Percentiles rank a stretch among this genome's conserved stretches.
Evolutionary conservation across 2,797 vertebrate genomes (phyloP).

Genomic region (Gallirallus australis): DNA sequence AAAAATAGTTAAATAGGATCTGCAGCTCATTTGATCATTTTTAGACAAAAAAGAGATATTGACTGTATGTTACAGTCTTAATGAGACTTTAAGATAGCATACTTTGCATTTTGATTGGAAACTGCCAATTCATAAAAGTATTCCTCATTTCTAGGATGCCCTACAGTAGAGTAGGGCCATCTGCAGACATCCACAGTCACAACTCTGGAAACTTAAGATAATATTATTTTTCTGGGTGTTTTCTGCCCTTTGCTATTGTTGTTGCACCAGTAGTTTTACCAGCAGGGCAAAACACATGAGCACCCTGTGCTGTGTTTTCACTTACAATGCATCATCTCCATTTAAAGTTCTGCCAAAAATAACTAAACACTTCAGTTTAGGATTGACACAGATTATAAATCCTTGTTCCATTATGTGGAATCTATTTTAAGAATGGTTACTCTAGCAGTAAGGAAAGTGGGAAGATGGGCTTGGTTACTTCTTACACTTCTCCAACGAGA

Average conservation of each 20-base stretch:
- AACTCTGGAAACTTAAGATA: background rate
- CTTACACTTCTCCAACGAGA: background rate
- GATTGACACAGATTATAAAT: background rate
- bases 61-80: background rate
- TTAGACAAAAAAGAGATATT: background rate
- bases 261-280: background rate
- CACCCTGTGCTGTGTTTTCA: background rate
- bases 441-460: background rate
- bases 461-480: background rate
- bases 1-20: background rate
- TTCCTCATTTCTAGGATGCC: background rate
- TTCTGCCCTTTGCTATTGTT: background rate
- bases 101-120: background rate
- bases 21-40: background rate
- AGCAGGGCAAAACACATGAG: background rate
- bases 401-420: background rate
- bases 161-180: background rate
- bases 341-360: background rate
- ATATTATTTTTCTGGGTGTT: background rate
- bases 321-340: background rate
- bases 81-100: background rate
- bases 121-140: background rate
- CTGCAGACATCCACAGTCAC: background rate
- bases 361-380: background rate
- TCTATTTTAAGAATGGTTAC: background rate